These are phyloP conservation scores for Vidua macroura DNA, from an alignment of 2,113 vertebrate genomes.

Conservation along the genomic window DNA sequence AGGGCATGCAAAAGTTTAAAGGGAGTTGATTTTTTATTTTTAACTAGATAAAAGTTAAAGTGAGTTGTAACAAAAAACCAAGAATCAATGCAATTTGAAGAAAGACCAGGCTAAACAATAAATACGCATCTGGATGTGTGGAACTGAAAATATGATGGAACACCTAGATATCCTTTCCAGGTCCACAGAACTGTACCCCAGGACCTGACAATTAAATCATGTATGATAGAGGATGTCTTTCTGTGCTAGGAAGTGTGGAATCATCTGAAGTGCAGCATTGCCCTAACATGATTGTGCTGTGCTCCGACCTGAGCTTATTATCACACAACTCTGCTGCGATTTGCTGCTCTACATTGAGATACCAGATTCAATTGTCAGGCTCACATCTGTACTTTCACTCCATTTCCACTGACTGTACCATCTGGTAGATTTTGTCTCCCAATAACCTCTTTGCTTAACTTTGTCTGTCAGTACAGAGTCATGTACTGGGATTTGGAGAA, in stretches of 20 bases:
- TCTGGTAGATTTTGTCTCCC: not conserved
- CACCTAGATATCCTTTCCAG: not conserved
- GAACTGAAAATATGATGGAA: not conserved
- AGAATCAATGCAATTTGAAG: not conserved
- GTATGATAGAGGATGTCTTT: not conserved
- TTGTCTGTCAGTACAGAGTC: not conserved
- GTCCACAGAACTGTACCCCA: not conserved
- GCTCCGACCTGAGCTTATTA: not conserved
- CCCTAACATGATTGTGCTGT: not conserved
- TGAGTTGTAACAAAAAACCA: not conserved
- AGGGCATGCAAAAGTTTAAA: not conserved
- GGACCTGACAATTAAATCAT: not conserved
- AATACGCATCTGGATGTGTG: not conserved
- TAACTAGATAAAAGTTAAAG: not conserved
- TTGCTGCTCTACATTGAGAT: not conserved
- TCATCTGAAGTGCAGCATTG: not conserved
- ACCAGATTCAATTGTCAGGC: not conserved
- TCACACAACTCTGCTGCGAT: not conserved
- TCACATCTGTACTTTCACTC: not conserved
- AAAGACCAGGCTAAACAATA: not conserved
- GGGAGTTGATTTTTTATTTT: too few species aligned
- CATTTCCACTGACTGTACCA: not conserved
- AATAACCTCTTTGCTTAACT: not conserved
- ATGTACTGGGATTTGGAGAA: not conserved
- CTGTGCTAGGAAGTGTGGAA: not conserved